phyloP scores from a whole-genome alignment of 2,797 vertebrate genomes.

The Eupleurogrammus muticus region DNA sequence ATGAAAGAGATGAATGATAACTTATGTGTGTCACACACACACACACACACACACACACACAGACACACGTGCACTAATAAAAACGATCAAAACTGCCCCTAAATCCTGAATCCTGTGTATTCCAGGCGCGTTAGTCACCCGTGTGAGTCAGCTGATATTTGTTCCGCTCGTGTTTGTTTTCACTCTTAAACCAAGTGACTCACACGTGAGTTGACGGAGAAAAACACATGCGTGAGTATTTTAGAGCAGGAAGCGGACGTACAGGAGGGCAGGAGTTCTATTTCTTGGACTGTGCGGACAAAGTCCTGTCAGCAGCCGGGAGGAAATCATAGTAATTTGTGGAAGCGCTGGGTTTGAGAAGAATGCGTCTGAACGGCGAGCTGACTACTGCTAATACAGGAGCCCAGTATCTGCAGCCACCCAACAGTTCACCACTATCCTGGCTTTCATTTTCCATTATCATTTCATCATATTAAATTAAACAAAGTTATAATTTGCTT shows the following conservation, averaged over 20 bases:
- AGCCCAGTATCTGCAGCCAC: conserved; percentile 35
- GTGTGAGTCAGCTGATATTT: conserved; percentile 77
- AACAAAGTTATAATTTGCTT: not conserved
- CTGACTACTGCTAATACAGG: conserved; percentile 7
- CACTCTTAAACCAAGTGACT: conserved; percentile 73
- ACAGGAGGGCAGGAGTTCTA: conserved; percentile 59
- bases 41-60: conserved; percentile 21
- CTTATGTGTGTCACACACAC: conserved; percentile 4
- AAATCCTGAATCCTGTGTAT: conserved; percentile 73
- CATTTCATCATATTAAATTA: not conserved
- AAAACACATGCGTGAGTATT: conserved; percentile 74
- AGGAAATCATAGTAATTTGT: conserved; percentile 72
- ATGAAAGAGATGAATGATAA: conserved; percentile 22
- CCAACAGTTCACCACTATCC: not conserved
- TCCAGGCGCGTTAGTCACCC: conserved; percentile 79
- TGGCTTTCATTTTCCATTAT: not conserved
- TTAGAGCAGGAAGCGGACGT: conserved; percentile 71
- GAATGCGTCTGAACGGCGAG: conserved; percentile 53
- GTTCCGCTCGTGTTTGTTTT: conserved; percentile 67
- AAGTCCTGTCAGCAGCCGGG: conserved; percentile 62
- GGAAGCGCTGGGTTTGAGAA: conserved; percentile 65
- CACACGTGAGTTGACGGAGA: conserved; percentile 56
- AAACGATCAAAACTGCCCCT: conserved; percentile 47
- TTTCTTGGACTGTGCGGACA: conserved; percentile 54
- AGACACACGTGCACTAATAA: conserved; percentile 11